Evolutionary conservation across 2,797 vertebrate species (phyloP).

Genomic region (Leptatherina wallacei): DNA sequence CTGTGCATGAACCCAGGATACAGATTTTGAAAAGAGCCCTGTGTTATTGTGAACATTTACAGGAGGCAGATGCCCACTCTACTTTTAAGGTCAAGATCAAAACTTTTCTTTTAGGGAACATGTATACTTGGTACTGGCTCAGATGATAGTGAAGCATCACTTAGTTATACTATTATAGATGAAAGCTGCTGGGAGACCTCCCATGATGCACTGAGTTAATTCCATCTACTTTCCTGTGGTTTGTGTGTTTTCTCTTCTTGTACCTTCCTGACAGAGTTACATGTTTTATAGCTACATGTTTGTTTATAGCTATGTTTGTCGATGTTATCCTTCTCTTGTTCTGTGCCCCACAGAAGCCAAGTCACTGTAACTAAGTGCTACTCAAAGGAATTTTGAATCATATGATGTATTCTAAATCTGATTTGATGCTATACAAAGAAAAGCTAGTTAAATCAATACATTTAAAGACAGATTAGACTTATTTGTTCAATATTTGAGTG

Average conservation of each 20-base stretch:
- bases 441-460: no score
- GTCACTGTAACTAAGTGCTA: no score
- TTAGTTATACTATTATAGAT: background rate
- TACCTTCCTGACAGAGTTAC: background rate
- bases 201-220: background rate
- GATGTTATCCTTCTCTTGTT: background rate
- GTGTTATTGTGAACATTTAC: background rate
- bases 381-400: no score
- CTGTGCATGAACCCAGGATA: slow-evolving; percentile 12
- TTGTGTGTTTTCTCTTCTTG: background rate
- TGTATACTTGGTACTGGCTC: background rate
- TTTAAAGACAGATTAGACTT: no score
- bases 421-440: no score
- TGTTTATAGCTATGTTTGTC: background rate
- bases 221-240: background rate
- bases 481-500: no score
- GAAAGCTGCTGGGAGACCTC: background rate
- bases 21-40: background rate
- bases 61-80: background rate
- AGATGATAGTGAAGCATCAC: background rate
- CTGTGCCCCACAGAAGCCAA: no score
- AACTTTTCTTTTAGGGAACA: background rate
- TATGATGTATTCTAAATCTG: no score
- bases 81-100: background rate
- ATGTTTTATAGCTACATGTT: background rate